Evolutionary conservation across 2,113 vertebrate species (phyloP).

Genomic region (Geothlypis trichas): DNA sequence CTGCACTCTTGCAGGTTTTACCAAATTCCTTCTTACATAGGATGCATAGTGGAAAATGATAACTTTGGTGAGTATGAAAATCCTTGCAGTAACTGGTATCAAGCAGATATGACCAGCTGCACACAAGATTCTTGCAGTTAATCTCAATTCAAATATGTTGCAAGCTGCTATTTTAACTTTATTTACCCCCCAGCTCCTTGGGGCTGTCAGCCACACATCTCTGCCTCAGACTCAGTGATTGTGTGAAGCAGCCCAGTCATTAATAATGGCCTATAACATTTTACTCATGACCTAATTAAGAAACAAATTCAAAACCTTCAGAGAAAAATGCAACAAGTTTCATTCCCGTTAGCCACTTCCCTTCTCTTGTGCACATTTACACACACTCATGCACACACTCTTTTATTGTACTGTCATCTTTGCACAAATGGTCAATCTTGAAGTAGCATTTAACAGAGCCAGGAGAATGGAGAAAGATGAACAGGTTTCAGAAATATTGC

Average conservation of each 20-base stretch:
- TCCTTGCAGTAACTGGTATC: not conserved
- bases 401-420: slow-evolving; percentile 44
- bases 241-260: not conserved
- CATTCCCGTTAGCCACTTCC: not conserved
- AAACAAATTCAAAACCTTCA: slow-evolving; percentile 2
- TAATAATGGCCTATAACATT: not conserved
- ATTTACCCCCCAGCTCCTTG: not conserved
- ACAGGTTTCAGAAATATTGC: slow-evolving; percentile 24
- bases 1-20: not conserved
- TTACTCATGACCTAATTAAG: not conserved
- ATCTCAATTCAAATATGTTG: not conserved
- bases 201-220: not conserved
- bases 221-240: not conserved
- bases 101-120: not conserved
- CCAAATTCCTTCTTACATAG: not conserved
- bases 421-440: not conserved
- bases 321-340: not conserved
- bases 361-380: not conserved
- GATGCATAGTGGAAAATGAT: not conserved
- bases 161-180: not conserved
- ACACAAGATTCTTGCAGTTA: not conserved
- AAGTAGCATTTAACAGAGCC: not conserved
- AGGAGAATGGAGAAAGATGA: not conserved
- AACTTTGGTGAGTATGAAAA: not conserved
- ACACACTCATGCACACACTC: not conserved